Percentiles rank a stretch among this genome's conserved stretches.
Evolutionary conservation across 2,113 vertebrate species (phyloP).

Genomic region (Cyanoderma ruficeps): DNA sequence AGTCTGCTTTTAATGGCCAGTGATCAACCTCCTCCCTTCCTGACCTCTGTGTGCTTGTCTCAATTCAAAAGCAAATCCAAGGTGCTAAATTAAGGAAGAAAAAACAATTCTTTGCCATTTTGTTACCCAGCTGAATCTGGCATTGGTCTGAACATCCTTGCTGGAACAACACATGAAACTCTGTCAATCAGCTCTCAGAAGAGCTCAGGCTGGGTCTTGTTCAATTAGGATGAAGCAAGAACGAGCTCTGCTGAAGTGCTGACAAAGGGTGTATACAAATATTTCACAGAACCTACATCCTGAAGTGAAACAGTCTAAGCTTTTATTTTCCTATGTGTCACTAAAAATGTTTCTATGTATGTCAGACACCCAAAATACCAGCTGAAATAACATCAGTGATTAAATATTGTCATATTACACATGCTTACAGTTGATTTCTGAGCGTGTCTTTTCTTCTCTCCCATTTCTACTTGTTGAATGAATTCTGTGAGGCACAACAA

Average conservation of each 20-base stretch:
- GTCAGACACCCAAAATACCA: neutral
- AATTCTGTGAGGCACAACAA: conserved; percentile 93
- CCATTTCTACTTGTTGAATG: conserved; percentile 93
- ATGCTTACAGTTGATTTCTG: conserved; percentile 96
- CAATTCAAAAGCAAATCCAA: neutral
- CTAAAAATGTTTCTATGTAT: neutral
- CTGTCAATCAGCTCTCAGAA: neutral
- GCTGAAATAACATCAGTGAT: neutral
- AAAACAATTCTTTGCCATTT: neutral
- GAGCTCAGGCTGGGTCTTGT: neutral
- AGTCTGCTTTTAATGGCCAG: neutral
- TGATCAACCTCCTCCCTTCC: neutral
- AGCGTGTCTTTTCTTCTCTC: conserved; percentile 95
- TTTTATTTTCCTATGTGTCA: neutral
- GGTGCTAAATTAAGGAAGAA: neutral
- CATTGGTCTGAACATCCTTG: neutral
- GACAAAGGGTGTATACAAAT: neutral
- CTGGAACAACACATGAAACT: neutral
- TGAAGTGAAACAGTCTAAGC: neutral
- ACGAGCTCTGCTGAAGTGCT: neutral
- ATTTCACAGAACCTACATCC: neutral
- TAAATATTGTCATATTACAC: neutral
- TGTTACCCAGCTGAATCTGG: neutral
- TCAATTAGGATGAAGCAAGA: neutral
- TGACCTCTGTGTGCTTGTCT: neutral